These are phyloP conservation scores for Spinus pinus DNA, from an alignment of 2,797 vertebrate genomes.

Conservation along the genomic window DNA sequence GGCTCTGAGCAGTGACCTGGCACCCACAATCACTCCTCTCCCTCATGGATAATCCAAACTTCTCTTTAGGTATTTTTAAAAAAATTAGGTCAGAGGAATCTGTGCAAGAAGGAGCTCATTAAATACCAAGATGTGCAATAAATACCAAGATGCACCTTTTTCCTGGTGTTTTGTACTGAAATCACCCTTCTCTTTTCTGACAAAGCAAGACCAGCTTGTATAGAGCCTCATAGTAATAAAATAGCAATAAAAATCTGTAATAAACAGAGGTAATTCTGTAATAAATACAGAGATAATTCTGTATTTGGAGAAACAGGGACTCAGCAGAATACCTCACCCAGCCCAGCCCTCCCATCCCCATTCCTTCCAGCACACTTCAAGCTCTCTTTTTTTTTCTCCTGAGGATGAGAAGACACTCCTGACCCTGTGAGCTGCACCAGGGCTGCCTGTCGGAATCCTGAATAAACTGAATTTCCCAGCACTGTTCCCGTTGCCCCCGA, in stretches of 20 bases:
- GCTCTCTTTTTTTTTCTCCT: not conserved
- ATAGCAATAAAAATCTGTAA: not conserved
- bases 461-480: constrained; percentile 41
- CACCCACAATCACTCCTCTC: not conserved
- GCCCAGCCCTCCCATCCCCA: constrained; percentile 15
- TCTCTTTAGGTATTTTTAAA: not conserved
- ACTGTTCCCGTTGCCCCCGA: not conserved
- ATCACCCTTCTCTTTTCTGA: not conserved
- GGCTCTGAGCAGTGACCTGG: not conserved
- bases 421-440: constrained; percentile 39
- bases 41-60: not conserved
- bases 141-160: not conserved
- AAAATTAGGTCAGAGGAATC: not conserved
- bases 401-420: constrained; percentile 33
- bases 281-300: not conserved
- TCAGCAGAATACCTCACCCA: not conserved
- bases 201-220: not conserved
- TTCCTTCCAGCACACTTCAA: constrained; percentile 62
- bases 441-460: constrained; percentile 29
- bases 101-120: not conserved
- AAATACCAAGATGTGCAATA: not conserved
- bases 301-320: not conserved
- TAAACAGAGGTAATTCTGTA: not conserved
- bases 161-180: not conserved
- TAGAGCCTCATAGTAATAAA: not conserved